Evolutionary conservation across 2,797 vertebrate genomes (phyloP), one percentile per base, ranked within the genome.

Genomic region (Malacoraja senta): DNA sequence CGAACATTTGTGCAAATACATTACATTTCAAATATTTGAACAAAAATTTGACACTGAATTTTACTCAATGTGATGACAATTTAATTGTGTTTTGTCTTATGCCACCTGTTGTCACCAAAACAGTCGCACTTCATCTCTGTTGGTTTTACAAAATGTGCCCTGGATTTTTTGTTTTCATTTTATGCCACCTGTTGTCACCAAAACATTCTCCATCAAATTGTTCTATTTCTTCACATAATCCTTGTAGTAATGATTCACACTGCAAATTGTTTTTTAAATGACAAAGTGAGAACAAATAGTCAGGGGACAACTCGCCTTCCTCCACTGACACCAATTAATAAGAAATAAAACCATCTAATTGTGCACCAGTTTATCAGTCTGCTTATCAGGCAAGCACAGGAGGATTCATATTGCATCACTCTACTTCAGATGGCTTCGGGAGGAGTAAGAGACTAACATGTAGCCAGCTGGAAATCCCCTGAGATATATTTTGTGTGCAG

Each of bases 41-140:
- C 44, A 76, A 92, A 88, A 74, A 15, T 6, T 74, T 74, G 72
- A 53, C 10, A 74, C 35, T 58, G 65, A 91, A 72, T 76, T 92
- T 74, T 92, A 24, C 58, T 53, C 29, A 15, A n/a, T 74, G 90
- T 58, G 90, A 29, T 74, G 68, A 74, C 26, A 58, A 17, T 92
- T 92, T 53, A 74, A 88, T 88, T 58, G 13, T 92, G 90, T 92
- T 92, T 76, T 76, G 90, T 92, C 72, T 92, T 92, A 92, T 76
- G 44, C 90, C 90, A 92, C 90, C 90, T 92, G 90, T 92, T 92
- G 90, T 92, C 71, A 92, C 71, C 90, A 92, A 92, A 92, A 92
- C 90, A 92, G 90, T 76, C 71, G 15, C 38, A n/a, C 72, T 92
- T 58, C 90, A 92, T n/a, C 90, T 92, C 38, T 76, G 71, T 76